Percentiles rank a stretch among this genome's conserved stretches.
These are phyloP conservation scores for Fragariocoptes setiger DNA, from an alignment of 1,140 invertebrate species.

Conservation along the genomic window DNA sequence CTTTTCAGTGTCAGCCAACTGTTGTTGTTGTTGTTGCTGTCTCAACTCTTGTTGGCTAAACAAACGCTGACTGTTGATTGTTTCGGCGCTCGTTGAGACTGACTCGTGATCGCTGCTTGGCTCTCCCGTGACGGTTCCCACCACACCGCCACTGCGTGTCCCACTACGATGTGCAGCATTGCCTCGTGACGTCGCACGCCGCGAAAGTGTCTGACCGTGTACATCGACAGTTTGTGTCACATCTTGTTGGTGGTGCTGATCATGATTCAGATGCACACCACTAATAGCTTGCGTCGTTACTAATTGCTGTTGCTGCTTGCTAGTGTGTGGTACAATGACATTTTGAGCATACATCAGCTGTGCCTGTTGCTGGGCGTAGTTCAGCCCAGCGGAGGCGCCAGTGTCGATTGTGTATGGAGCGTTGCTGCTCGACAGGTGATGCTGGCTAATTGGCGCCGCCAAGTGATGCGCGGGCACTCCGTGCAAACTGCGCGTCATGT, in stretches of 20 bases:
- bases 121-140: background rate
- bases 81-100: background rate
- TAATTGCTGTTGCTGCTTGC: background rate
- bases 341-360: too few species aligned
- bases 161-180: background rate
- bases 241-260: background rate
- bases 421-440: too few species aligned
- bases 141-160: background rate
- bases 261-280: too few species aligned
- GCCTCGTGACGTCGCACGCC: background rate
- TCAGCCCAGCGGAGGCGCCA: too few species aligned
- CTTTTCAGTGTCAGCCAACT: background rate
- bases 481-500: too few species aligned
- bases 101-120: background rate
- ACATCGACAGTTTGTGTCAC: background rate
- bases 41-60: background rate
- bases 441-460: too few species aligned
- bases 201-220: background rate
- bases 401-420: too few species aligned
- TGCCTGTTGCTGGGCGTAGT: too few species aligned
- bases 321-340: too few species aligned
- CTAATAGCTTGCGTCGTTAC: too few species aligned
- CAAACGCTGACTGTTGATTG: background rate
- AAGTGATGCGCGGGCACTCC: too few species aligned
- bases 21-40: background rate